Percentiles rank a stretch among this genome's conserved stretches.
Evolutionary conservation across 1,140 invertebrate species (phyloP).

Genomic region (Diorhabda carinulata): DNA sequence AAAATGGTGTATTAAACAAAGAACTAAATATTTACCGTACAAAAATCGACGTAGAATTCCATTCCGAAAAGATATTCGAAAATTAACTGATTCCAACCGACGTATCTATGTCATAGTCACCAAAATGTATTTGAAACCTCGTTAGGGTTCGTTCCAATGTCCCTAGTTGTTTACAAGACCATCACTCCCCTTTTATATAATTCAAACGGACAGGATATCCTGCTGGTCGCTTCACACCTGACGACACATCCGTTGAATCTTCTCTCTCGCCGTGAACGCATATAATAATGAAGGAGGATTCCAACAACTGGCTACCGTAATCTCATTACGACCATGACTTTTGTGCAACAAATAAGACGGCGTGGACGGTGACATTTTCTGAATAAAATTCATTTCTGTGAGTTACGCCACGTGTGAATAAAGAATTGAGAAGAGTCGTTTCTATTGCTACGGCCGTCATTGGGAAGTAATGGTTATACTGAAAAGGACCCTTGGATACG

Average conservation of each 20-base stretch:
- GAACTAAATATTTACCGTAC: no score
- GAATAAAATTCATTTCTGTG: not conserved
- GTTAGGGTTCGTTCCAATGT: not conserved
- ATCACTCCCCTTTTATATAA: not conserved
- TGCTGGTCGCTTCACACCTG: constrained; percentile 1
- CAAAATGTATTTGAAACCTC: not conserved
- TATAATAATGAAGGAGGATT: not conserved
- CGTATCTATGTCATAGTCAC: not conserved
- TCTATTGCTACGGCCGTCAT: no score
- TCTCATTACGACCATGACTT: not conserved
- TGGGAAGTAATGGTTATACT: no score
- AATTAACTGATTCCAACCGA: no score
- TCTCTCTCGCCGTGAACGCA: not conserved
- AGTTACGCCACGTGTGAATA: not conserved
- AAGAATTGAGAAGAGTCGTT: no score
- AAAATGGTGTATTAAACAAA: no score
- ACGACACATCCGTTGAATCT: constrained; percentile 1
- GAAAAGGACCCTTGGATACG: no score
- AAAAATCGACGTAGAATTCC: no score
- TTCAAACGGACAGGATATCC: constrained; percentile 1
- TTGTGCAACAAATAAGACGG: not conserved
- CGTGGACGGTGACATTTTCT: not conserved
- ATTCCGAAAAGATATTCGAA: no score
- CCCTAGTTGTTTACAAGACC: not conserved
- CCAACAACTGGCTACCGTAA: not conserved